Base-by-base conservation (phyloP, 1,140 invertebrate genomes). In the Bombus consobrinus region DNA sequence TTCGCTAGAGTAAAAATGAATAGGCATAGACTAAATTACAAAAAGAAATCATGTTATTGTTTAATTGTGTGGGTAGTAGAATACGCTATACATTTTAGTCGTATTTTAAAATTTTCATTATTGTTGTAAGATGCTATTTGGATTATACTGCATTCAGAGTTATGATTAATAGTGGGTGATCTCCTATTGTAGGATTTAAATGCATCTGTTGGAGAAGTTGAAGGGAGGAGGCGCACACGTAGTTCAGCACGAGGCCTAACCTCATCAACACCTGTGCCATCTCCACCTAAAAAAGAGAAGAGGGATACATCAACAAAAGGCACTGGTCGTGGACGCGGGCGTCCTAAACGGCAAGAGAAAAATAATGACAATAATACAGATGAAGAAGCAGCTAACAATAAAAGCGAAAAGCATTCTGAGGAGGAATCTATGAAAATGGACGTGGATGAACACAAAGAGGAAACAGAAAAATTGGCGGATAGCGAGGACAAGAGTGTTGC, bases 221-320 rank as follows among this genome's bases (percentile, higher is more conserved):
- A 96, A 87, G 95, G 95, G 8, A 93, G 95, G 81, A 94, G 95
- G 82, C 95, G 95, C 81, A 96, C 95, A 10, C 94, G 95, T 41
- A 95, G 95, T 85, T 95, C 95, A 62, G 94, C 95, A 43, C 90
- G 95, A 83, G 95, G 95, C 22, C 86, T 95, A 10, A 84, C 91
- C 13, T 87, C 93, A 5, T 85, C 93, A 0, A 91, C 94, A 10
- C 93, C 94, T 34, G 93, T 94, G 10, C 95, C 95, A 64, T 94
- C 95, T 22, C 95, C 95, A 9, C 92, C 95, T 0, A 95, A 95
- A 53, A 95, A 95, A 73, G 94, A 95, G 34, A 95, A 96, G 64
- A 93, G 93, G 22, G 95, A 96, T 34, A 91, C 95, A 22, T 87
- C 92, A 18, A 68, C 88, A 9, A 91, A 93, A n/a, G 92, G 91